Evolutionary conservation across 2,888 invertebrate species (phyloP), one percentile per base, ranked within the genome.

Genomic region (Osmoderma eremita): DNA sequence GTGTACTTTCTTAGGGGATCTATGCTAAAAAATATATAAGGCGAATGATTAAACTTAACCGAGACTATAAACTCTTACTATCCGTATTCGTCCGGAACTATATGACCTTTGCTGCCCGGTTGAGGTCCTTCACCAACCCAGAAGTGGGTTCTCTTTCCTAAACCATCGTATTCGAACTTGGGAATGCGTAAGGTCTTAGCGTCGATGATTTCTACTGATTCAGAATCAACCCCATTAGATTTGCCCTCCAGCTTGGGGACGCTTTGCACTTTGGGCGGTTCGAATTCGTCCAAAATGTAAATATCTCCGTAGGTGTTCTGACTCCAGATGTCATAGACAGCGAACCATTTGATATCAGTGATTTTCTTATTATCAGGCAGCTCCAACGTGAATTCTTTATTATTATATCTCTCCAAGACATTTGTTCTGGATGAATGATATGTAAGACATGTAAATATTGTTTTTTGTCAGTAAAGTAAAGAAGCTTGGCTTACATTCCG

Each of bases 241-340:
- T 73, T 72, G 1, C 69, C 68, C 8, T 69, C 64, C n/a, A 73
- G 22, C 54, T 73, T 72, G 17, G 73, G 70, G 12, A 72, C 70
- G n/a, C 67, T 71, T 69, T 85, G 85, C 0, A 91, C 86, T 5
- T 88, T 85, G 0, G 96, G 96, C 12, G 95, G 90, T 77, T 94
- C 93, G 81, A 96, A 95, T 72, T 93, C 94, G 77, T 95, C 95
- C 0, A 95, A 95, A 73, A 96, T 88, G 79, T 91, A 92, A 62
- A 95, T 91, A 80, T 96, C 96, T 0, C 93, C 96, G 79, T 94
- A 95, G 41, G 93, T 89, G 80, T 93, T 94, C 87, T 94, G 93
- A 77, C 89, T 90, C 74, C 89, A 88, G 49, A 96, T 86, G 84
- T 96, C 96, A 82, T 94, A 96, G 58, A 96, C 86, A 0, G 94